Conservation (phyloP, 2,797 vertebrate genomes). For the Antrozous pallidus region DNA sequence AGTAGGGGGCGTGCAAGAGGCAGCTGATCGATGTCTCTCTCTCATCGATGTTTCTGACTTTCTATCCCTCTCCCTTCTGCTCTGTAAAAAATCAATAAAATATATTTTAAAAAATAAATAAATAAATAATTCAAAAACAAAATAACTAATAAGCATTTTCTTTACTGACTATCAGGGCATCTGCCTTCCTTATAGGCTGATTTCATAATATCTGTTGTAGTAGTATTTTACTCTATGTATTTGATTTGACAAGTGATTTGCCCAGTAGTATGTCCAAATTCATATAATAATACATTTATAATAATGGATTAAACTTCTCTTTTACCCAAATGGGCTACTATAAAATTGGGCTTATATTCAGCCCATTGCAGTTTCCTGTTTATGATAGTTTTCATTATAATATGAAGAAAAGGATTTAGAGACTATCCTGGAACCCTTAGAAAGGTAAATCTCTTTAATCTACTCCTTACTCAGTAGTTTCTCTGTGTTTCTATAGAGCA, state of each 20-base stretch:
- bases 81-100: not conserved
- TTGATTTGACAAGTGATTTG: not conserved
- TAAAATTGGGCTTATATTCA: not conserved
- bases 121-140: not conserved
- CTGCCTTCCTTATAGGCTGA: not conserved
- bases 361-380: not conserved
- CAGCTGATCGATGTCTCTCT: too few relatives aligned
- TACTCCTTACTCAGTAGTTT: not conserved
- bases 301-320: not conserved
- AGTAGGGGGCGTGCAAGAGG: too few relatives aligned
- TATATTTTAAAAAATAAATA: not conserved
- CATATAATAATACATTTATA: not conserved
- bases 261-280: not conserved
- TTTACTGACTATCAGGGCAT: not conserved
- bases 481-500: not conserved
- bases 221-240: not conserved
- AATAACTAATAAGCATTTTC: conserved; percentile 11
- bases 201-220: not conserved
- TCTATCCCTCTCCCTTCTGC: too few relatives aligned
- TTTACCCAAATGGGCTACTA: not conserved
- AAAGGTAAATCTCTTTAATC: not conserved
- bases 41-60: too few relatives aligned
- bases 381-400: not conserved
- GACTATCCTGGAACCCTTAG: not conserved
- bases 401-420: not conserved